Evolutionary conservation across 2,113 vertebrate species (phyloP).

Genomic region (Pipa parva): DNA sequence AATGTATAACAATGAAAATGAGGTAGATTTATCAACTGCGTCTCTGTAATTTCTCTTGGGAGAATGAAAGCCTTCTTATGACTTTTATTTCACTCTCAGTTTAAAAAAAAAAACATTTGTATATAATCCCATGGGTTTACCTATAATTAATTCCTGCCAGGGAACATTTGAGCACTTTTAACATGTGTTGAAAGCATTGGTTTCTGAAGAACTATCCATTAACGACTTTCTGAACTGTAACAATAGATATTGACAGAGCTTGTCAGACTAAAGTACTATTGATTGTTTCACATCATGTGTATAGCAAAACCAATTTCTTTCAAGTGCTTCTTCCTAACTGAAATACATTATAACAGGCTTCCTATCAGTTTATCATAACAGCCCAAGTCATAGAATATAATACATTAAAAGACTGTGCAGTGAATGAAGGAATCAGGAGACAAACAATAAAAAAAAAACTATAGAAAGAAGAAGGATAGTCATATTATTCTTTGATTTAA

Average conservation of each 20-base stretch:
- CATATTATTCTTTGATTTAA: not conserved
- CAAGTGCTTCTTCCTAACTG: conserved; percentile 74
- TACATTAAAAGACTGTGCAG: conserved; percentile 47
- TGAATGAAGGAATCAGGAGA: conserved; percentile 43
- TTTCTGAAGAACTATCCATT: conserved; percentile 73
- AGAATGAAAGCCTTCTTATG: conserved; percentile 34
- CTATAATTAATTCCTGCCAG: conserved; percentile 68
- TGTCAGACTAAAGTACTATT: conserved; percentile 81
- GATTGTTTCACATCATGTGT: conserved; percentile 79
- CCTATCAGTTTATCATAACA: conserved; percentile 64
- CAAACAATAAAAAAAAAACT: conserved; percentile 13
- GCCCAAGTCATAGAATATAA: conserved; percentile 51
- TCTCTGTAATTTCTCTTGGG: conserved; percentile 1
- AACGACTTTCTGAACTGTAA: conserved; percentile 77
- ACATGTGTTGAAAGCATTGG: conserved; percentile 60
- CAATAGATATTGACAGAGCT: conserved; percentile 75
- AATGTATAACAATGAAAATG: conserved; percentile 9
- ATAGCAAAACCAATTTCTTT: conserved; percentile 82
- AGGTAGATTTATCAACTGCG: conserved; percentile 18
- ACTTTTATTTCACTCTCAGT: conserved; percentile 50
- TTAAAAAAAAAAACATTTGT: conserved; percentile 49
- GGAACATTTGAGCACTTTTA: conserved; percentile 57
- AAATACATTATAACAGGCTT: conserved; percentile 69
- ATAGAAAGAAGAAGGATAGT: too few species aligned
- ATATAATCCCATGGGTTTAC: conserved; percentile 52